A percentile compares a stretch with the other conserved stretches of the same genome.
Evolutionary conservation across 2,113 vertebrate genomes (phyloP).

Genomic region (Antennarius striatus): DNA sequence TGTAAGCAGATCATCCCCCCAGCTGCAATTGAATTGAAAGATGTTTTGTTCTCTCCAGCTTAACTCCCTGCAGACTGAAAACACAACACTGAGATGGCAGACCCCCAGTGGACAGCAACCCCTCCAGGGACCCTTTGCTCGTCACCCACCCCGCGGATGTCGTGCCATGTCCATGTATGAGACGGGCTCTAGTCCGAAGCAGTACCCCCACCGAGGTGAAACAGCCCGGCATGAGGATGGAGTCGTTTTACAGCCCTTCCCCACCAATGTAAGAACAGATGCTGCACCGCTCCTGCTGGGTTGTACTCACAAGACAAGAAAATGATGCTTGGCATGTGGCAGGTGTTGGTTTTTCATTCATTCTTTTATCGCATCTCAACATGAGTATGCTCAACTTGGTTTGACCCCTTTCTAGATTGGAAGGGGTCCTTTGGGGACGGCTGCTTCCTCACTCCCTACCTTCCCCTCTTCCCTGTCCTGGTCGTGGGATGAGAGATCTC

Average conservation of each 20-base stretch:
- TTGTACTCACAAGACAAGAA: constrained; percentile 21
- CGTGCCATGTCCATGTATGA: constrained; percentile 99
- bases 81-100: constrained; percentile 93
- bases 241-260: constrained; percentile 90
- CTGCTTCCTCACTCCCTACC: constrained; percentile 98
- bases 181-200: constrained; percentile 91
- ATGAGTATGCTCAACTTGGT: constrained; percentile 83
- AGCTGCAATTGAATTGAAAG: constrained; percentile 32
- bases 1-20: constrained; percentile 36
- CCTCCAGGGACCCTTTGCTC: constrained; percentile 81
- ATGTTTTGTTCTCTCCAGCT: constrained; percentile 86
- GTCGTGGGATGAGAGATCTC: constrained; percentile 93
- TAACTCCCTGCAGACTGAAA: constrained; percentile 95
- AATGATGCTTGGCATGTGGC: constrained; percentile 60
- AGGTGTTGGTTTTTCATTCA: constrained; percentile 54
- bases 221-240: constrained; percentile 85
- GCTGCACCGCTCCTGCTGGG: constrained; percentile 14
- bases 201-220: constrained; percentile 89
- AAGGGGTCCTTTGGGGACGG: constrained; percentile 96
- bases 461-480: constrained; percentile 98
- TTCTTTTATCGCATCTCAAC: constrained; percentile 68
- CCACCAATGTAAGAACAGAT: constrained; percentile 89
- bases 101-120: constrained; percentile 83
- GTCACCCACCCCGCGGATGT: constrained; percentile 87
- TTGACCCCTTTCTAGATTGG: constrained; percentile 95